Conservation (phyloP, 2,888 invertebrate species). For the Drosophila mimica region DNA sequence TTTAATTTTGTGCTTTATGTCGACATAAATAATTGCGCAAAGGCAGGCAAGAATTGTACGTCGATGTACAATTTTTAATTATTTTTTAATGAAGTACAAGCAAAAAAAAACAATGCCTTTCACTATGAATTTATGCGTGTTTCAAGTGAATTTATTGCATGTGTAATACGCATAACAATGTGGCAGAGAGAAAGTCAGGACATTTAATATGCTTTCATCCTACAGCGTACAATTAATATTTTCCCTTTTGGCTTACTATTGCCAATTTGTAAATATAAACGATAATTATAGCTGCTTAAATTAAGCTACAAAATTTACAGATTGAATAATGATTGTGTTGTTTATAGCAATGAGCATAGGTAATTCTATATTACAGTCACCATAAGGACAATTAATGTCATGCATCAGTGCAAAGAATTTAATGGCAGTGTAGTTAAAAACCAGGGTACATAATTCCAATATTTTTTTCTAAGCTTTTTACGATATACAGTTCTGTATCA, state of each 20-base stretch:
- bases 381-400: not conserved
- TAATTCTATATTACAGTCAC: not conserved
- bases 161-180: conserved; percentile 63
- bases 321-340: conserved; percentile 2
- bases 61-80: conserved; percentile 75
- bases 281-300: conserved; percentile 9
- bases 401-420: not conserved
- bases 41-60: conserved; percentile 67
- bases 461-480: not conserved
- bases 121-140: conserved; percentile 62
- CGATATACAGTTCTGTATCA: not conserved
- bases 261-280: conserved; percentile 17
- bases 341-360: not conserved
- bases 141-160: conserved; percentile 71
- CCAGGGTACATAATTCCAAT: not conserved
- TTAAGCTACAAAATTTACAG: not conserved
- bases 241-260: conserved; percentile 43
- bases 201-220: conserved; percentile 31
- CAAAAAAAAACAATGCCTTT: conserved; percentile 19
- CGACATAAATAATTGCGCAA: conserved; percentile 76
- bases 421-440: not conserved
- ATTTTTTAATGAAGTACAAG: conserved; percentile 76
- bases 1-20: conserved; percentile 77
- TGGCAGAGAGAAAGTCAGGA: conserved; percentile 32
- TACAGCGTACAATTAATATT: conserved; percentile 40